phyloP scores from a whole-genome alignment of 2,888 invertebrate species.

The Calliphora vomitoria region DNA sequence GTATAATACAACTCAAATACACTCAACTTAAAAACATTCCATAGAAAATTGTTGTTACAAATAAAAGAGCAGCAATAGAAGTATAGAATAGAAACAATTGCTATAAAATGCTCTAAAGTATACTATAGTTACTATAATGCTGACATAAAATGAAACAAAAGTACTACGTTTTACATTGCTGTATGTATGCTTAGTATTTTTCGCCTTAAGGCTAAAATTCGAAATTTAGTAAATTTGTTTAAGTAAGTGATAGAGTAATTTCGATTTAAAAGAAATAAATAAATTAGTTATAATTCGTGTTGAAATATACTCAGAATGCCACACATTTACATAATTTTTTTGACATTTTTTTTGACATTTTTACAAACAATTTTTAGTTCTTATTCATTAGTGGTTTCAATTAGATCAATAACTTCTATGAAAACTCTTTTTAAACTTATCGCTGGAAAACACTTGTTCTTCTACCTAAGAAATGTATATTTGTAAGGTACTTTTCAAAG shows the following conservation, averaged over 20 bases:
- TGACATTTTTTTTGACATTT: too few species aligned
- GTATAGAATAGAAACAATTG: slow-evolving; percentile 50
- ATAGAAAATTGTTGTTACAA: slow-evolving; percentile 37
- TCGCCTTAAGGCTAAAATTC: slow-evolving; percentile 10
- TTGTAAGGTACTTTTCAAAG: neutral
- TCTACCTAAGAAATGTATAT: neutral
- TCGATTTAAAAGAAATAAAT: too few species aligned
- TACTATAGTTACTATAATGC: slow-evolving; percentile 22
- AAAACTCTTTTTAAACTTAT: too few species aligned
- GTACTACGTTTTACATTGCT: neutral
- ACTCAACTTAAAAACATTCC: slow-evolving; percentile 58
- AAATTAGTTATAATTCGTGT: too few species aligned
- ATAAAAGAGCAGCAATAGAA: slow-evolving; percentile 31
- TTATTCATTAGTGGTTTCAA: too few species aligned
- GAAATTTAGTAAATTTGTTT: neutral
- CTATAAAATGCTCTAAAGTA: slow-evolving; percentile 35
- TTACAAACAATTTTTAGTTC: too few species aligned
- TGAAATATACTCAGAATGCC: too few species aligned
- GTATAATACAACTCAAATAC: slow-evolving; percentile 68
- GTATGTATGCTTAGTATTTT: neutral
- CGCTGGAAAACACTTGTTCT: neutral
- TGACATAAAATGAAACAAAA: slow-evolving; percentile 49
- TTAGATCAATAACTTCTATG: too few species aligned
- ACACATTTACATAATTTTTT: too few species aligned
- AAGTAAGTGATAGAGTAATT: neutral